Percentiles rank a stretch among this genome's conserved stretches.
phyloP scores from a whole-genome alignment of 2,888 invertebrate genomes.

The Sepiola atlantica region DNA sequence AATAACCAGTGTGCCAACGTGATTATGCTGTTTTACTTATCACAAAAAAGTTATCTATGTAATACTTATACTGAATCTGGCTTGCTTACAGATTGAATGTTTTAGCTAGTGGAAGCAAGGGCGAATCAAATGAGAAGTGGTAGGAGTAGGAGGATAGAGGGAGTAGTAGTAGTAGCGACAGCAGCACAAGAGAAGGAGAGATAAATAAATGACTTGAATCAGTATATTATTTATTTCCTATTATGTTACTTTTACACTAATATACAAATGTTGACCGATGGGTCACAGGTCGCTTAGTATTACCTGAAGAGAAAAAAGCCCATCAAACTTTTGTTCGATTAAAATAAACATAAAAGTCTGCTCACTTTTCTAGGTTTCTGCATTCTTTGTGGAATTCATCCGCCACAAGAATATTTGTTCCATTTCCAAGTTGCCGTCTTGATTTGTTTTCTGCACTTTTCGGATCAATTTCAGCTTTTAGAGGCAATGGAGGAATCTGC shows the following conservation, averaged over 20 bases:
- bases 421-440: slow-evolving; percentile 72
- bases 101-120: not conserved
- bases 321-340: too few species aligned
- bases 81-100: not conserved
- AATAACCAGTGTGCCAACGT: too few species aligned
- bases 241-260: too few species aligned
- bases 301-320: too few species aligned
- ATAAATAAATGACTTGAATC: too few species aligned
- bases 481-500: slow-evolving; percentile 75
- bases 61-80: too few species aligned
- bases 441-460: slow-evolving; percentile 73
- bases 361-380: slow-evolving; percentile 73
- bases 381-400: slow-evolving; percentile 75
- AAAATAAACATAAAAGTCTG: not conserved
- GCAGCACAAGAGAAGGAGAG: not conserved
- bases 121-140: not conserved
- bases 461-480: slow-evolving; percentile 73
- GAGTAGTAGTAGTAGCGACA: not conserved
- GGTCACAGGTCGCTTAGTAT: too few species aligned
- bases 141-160: not conserved
- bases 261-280: too few species aligned
- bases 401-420: slow-evolving; percentile 72
- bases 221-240: too few species aligned
- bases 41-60: too few species aligned
- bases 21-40: too few species aligned